Conservation (phyloP, 2,113 vertebrate genomes). For the Bubalus kerabau region DNA sequence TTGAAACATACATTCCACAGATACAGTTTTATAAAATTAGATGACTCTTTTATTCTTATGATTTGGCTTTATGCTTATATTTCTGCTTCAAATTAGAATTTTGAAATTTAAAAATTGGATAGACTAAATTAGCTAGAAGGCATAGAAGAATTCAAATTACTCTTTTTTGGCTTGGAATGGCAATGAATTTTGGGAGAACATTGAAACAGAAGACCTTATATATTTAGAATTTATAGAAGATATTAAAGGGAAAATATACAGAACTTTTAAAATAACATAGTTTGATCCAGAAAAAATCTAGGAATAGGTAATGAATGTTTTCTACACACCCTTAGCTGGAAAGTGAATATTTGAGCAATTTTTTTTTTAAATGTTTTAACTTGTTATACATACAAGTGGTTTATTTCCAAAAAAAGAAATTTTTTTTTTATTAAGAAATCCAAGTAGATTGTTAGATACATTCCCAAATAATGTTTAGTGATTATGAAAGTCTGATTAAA, state of each 20-base stretch:
- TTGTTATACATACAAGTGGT: background rate
- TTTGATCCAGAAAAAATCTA: background rate
- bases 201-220: background rate
- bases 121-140: constrained; percentile 55
- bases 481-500: background rate
- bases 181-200: background rate
- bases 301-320: background rate
- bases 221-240: background rate
- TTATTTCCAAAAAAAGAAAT: background rate
- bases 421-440: background rate
- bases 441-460: background rate
- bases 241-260: background rate
- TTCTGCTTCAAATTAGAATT: constrained; percentile 33
- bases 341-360: background rate
- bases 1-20: constrained; percentile 39
- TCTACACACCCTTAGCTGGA: background rate
- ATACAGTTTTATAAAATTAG: constrained; percentile 20
- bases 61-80: background rate
- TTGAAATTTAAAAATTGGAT: constrained; percentile 37
- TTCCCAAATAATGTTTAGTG: background rate
- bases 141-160: background rate
- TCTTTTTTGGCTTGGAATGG: background rate
- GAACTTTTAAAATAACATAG: background rate
- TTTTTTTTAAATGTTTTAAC: background rate
- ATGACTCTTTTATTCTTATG: constrained; percentile 53